Conservation (phyloP, 2,113 vertebrate species). For the Columba janthina region DNA sequence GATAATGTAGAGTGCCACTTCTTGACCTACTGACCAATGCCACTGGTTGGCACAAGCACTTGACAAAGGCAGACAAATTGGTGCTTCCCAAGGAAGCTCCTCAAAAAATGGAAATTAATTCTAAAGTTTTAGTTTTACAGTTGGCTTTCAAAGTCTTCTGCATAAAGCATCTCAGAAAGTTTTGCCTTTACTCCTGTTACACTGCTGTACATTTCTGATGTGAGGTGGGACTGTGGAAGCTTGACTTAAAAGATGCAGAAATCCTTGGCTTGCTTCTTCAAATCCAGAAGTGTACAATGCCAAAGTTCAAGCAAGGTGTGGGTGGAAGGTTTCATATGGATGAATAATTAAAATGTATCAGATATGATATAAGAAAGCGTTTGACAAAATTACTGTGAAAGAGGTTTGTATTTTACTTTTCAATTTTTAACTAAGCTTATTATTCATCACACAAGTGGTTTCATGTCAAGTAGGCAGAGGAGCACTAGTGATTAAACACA, state of each 20-base stretch:
- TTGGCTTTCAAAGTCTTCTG: neutral
- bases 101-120: neutral
- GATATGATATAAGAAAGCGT: neutral
- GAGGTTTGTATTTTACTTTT: neutral
- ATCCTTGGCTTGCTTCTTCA: neutral
- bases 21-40: neutral
- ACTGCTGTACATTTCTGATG: neutral
- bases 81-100: neutral
- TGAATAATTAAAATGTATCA: neutral
- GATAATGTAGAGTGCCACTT: neutral
- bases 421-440: constrained; percentile 10
- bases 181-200: neutral
- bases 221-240: neutral
- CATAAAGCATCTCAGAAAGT: neutral
- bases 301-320: neutral
- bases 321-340: neutral
- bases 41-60: neutral
- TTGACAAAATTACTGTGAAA: neutral
- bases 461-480: constrained; percentile 21
- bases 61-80: neutral
- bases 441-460: constrained; percentile 26
- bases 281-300: neutral
- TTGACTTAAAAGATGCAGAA: neutral
- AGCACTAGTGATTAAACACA: constrained; percentile 58
- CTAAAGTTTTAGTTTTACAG: neutral